Evolutionary conservation across 2,797 vertebrate genomes (phyloP), one percentile per base, ranked within the genome.

Genomic region (Rhyacichthys aspro): DNA sequence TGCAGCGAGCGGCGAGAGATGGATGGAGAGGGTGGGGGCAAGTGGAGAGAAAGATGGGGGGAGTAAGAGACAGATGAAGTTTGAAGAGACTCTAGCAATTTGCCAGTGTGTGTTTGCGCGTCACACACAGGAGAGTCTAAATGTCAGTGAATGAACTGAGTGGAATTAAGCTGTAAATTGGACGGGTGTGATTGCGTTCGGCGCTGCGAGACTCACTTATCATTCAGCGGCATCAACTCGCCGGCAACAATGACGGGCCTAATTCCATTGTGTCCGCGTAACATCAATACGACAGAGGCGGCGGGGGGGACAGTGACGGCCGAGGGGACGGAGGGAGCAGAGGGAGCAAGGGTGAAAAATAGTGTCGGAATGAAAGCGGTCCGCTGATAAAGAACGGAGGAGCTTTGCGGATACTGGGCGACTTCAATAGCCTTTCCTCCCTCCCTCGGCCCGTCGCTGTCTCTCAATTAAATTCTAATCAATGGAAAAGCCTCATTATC

Each of bases 401-500:
- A 57, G 55, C 48, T 37, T 64, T 59, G 7, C 32, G 28, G 42
- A 52, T 9, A 4, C 57, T 38, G 57, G 74, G 63, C 66, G 64
- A 72, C 81, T 86, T 71, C 85, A 75, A 78, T 67, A 71, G 74
- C 72, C 72, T 79, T 56, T 63, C 70, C 74, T 76, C 59, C 72
- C 63, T 72, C 75, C 70, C 57, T 69, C 59, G 12, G 70, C 65
- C 81, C 70, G 53, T 60, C 70, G 48, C 79, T 73, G 85, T 75
- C 81, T 86, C 85, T 86, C 85, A 88, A 86, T 89, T 87, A 84
- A 85, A 82, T 76, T 79, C 70, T 63, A 84, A 88, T 90, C 88
- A 84, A 89, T 89, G 85, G 69, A 64, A 87, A 81, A 83, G 85
- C 82, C 85, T 89, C 86, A 83, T 90, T 88, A 88, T 87, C 81